Evolutionary conservation across 2,888 invertebrate species (phyloP).

Genomic region (Folsomia manolachei): DNA sequence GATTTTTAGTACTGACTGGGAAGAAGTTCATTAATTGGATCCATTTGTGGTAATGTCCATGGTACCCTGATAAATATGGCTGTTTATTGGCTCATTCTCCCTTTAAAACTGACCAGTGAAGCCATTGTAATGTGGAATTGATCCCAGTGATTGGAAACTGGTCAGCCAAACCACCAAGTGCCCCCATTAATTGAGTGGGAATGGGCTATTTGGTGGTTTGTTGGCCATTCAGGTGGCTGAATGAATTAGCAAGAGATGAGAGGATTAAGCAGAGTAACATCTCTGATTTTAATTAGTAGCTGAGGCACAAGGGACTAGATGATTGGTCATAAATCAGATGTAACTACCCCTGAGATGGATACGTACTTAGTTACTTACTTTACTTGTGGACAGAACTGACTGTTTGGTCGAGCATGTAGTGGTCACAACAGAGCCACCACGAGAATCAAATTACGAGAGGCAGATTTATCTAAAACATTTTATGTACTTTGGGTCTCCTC

Average conservation of each 20-base stretch:
- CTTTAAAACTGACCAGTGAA: neutral
- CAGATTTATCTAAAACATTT: neutral
- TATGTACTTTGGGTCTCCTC: constrained; percentile 8
- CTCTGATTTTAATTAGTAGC: constrained; percentile 16
- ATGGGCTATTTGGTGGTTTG: too few species aligned
- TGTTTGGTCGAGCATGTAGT: too few species aligned
- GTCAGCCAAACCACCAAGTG: neutral
- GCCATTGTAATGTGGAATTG: neutral
- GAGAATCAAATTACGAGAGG: neutral
- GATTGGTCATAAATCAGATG: constrained; percentile 4
- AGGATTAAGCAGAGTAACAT: neutral
- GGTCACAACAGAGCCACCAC: too few species aligned
- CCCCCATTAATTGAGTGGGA: neutral
- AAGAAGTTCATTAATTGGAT: neutral
- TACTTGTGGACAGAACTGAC: too few species aligned
- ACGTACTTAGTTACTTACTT: too few species aligned
- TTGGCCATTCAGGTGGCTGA: neutral
- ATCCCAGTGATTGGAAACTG: neutral
- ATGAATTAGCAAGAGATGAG: neutral
- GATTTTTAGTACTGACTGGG: neutral
- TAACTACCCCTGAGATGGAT: constrained; percentile 5
- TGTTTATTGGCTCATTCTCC: neutral
- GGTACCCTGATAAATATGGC: neutral
- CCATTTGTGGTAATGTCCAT: neutral
- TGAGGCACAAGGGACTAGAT: neutral